Evolutionary conservation across 92 coral and sea anemone species (phyloP).

Genomic region (Zoanthus solanderi): DNA sequence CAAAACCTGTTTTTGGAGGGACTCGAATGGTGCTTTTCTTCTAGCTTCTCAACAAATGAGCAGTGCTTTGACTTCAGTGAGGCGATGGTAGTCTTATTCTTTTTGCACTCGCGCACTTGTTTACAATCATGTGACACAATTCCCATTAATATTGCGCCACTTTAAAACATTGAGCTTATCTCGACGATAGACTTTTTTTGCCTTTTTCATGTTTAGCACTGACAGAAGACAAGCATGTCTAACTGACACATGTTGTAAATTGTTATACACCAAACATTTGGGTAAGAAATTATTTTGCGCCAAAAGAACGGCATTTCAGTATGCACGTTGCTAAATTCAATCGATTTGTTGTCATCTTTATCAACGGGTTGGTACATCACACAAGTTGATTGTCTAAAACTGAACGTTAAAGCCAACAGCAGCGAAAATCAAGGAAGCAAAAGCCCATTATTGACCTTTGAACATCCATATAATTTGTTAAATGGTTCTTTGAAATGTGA

Average conservation of each 20-base stretch:
- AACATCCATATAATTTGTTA: too few species aligned
- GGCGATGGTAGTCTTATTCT: constrained; percentile 26
- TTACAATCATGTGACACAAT: constrained; percentile 34
- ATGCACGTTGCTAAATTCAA: not conserved
- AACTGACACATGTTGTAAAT: not conserved
- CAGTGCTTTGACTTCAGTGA: constrained; percentile 26
- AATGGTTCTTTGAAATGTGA: too few species aligned
- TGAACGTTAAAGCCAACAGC: not conserved
- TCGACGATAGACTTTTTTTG: not conserved
- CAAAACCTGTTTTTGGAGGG: constrained; percentile 3
- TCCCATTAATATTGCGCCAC: constrained; percentile 19
- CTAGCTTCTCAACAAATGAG: constrained; percentile 7
- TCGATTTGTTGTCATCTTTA: constrained; percentile 7
- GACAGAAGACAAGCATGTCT: not conserved
- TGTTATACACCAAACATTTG: constrained; percentile 3
- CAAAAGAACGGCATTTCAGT: constrained; percentile 11
- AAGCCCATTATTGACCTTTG: too few species aligned
- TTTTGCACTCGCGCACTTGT: constrained; percentile 33
- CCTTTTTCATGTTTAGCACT: not conserved
- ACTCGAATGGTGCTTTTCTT: constrained; percentile 14
- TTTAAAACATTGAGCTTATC: constrained; percentile 17
- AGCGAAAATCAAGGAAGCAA: too few species aligned
- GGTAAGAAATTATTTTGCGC: not conserved
- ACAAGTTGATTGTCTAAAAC: not conserved
- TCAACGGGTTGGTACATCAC: not conserved